Conservation (phyloP, 2,888 invertebrate genomes). For the Graphium colonna region DNA sequence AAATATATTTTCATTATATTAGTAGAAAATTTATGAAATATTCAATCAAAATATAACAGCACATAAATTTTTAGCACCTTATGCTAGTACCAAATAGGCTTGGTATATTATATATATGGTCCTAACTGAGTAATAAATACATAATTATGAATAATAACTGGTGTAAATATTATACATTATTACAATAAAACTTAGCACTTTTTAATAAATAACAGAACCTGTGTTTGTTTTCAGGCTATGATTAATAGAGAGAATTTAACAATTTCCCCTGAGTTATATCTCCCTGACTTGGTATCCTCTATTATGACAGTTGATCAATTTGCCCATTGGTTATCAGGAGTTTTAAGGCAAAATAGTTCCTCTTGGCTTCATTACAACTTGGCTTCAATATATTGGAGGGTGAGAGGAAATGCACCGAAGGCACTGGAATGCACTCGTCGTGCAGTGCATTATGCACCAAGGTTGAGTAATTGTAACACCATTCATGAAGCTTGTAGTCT, state of each 20-base stretch:
- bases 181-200: too few relatives aligned
- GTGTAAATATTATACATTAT: too few relatives aligned
- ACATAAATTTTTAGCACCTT: too few relatives aligned
- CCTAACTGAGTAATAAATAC: too few relatives aligned
- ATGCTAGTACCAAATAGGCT: too few relatives aligned
- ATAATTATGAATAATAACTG: too few relatives aligned
- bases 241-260: conserved; percentile 54
- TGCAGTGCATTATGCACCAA: conserved; percentile 87
- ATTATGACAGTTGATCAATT: conserved; percentile 59
- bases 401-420: conserved; percentile 85
- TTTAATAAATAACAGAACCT: not conserved
- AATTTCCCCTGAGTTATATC: conserved; percentile 43
- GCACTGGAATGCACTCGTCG: conserved; percentile 89
- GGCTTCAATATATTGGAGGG: conserved; percentile 89
- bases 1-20: too few relatives aligned
- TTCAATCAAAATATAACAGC: too few relatives aligned
- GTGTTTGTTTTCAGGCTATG: conserved; percentile 54
- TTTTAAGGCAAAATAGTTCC: conserved; percentile 82
- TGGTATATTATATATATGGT: too few relatives aligned
- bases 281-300: conserved; percentile 48
- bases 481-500: not conserved
- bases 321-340: conserved; percentile 83
- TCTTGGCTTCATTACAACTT: conserved; percentile 91
- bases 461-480: conserved; percentile 57
- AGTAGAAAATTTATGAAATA: too few relatives aligned